These are phyloP conservation scores for Blennius ocellaris DNA, from an alignment of 2,113 vertebrate species.

Conservation along the genomic window DNA sequence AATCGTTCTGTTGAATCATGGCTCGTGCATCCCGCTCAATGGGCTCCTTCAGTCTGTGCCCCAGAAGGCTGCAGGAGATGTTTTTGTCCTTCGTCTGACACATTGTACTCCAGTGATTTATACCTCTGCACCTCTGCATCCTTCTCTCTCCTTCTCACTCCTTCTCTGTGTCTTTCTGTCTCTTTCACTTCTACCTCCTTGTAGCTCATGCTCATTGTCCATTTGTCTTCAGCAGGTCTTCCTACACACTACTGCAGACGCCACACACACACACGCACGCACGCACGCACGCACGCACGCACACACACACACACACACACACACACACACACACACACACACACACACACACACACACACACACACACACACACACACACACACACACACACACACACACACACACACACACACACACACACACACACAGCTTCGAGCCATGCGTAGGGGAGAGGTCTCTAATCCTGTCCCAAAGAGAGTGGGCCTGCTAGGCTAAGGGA, in stretches of 20 bases:
- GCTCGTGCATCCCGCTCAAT: conserved; percentile 35
- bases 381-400: background rate
- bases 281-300: background rate
- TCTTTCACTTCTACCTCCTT: conserved; percentile 53
- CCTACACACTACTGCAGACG: conserved; percentile 12
- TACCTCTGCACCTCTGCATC: conserved; percentile 65
- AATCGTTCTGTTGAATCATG: conserved; percentile 25
- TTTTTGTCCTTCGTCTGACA: conserved; percentile 77
- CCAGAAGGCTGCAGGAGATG: conserved; percentile 61
- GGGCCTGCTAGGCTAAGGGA: conserved; percentile 68
- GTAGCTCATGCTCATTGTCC: conserved; percentile 58
- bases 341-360: conserved; percentile 27
- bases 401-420: background rate
- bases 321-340: conserved; percentile 1
- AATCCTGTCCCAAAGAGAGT: conserved; percentile 72
- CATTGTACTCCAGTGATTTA: conserved; percentile 72
- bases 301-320: conserved; percentile 20
- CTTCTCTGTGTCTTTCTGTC: conserved; percentile 39
- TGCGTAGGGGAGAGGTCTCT: conserved; percentile 53
- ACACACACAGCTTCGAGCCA: conserved; percentile 39
- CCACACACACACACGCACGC: conserved; percentile 14
- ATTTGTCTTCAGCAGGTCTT: conserved; percentile 42
- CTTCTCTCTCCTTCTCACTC: conserved; percentile 27
- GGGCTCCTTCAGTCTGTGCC: conserved; percentile 40
- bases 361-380: conserved; percentile 9